Percentiles rank a stretch among this genome's conserved stretches.
These are phyloP conservation scores for Matsumurasca onukii DNA, from an alignment of 1,140 invertebrate genomes.

Conservation along the genomic window DNA sequence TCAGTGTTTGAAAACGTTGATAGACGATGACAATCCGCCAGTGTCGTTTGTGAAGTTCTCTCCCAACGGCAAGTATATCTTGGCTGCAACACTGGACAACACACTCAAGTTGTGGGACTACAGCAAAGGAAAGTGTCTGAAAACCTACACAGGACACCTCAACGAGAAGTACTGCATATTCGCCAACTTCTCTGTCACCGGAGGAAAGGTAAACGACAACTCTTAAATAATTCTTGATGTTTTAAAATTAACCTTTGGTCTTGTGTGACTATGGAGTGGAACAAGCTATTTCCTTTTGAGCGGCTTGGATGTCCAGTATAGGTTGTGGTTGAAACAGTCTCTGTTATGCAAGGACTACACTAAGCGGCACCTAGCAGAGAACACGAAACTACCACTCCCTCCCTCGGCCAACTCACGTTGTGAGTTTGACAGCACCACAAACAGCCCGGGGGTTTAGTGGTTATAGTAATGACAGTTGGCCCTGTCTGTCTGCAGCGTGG, in stretches of 20 bases:
- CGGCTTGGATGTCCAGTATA: no score
- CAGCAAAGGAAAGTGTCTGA: constrained; percentile 95
- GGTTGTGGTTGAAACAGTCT: no score
- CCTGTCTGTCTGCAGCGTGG: no score
- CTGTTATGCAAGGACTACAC: no score
- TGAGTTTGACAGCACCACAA: no score
- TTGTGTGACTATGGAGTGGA: background rate
- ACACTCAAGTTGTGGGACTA: constrained; percentile 99
- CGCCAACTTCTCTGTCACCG: constrained; percentile 99
- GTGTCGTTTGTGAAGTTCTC: constrained; percentile 99
- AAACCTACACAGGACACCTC: constrained; percentile 96
- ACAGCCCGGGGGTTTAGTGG: no score
- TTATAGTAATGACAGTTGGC: no score
- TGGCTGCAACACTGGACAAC: constrained; percentile 97
- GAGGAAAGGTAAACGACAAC: constrained; percentile 79
- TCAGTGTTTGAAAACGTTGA: constrained; percentile 97
- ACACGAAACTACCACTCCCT: no score
- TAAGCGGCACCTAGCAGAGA: no score
- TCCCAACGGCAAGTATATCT: constrained; percentile 98
- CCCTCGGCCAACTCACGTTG: no score
- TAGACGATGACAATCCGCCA: constrained; percentile 97
- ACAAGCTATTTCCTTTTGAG: no score
- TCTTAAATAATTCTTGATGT: no score
- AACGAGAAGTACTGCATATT: constrained; percentile 99
- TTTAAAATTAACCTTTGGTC: constrained; percentile 25